Evolutionary conservation across 1,140 invertebrate genomes (phyloP).

Genomic region (Sweltsa coloradensis): DNA sequence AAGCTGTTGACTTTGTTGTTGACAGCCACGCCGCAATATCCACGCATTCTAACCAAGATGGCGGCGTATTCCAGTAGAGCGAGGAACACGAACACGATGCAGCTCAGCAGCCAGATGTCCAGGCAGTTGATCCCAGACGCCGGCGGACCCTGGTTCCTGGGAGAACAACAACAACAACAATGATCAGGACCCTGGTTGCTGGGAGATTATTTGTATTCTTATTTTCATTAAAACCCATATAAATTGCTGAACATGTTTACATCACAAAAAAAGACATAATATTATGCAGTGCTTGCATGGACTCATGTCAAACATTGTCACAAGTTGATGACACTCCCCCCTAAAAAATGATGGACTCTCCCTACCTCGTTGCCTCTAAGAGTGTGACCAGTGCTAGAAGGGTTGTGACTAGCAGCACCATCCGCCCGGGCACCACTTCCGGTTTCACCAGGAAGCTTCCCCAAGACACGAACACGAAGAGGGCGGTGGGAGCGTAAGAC

Average conservation of each 20-base stretch:
- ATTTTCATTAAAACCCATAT: too few species aligned
- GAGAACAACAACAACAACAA: too few species aligned
- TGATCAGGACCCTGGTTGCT: too few species aligned
- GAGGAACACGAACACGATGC: conserved; percentile 97
- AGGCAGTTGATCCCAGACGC: background rate
- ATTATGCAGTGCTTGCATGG: too few species aligned
- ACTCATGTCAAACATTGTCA: too few species aligned
- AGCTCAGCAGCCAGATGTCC: conserved; percentile 97
- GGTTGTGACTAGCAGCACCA: conserved; percentile 22
- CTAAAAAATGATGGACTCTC: too few species aligned
- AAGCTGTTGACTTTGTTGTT: conserved; percentile 80
- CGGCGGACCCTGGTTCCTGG: background rate
- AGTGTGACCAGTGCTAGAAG: conserved; percentile 20
- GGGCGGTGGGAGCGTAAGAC: conserved; percentile 23
- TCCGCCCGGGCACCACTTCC: conserved; percentile 22
- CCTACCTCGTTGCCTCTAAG: conserved; percentile 18
- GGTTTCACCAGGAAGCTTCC: conserved; percentile 25
- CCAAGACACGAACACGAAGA: conserved; percentile 28
- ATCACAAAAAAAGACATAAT: too few species aligned
- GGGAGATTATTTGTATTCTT: too few species aligned
- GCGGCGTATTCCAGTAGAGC: conserved; percentile 93
- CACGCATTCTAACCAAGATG: conserved; percentile 99
- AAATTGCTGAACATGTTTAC: too few species aligned
- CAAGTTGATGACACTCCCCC: too few species aligned
- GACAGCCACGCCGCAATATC: conserved; percentile 89